These are phyloP conservation scores for Nomada ferruginata DNA, from an alignment of 2,888 invertebrate species.

Conservation along the genomic window DNA sequence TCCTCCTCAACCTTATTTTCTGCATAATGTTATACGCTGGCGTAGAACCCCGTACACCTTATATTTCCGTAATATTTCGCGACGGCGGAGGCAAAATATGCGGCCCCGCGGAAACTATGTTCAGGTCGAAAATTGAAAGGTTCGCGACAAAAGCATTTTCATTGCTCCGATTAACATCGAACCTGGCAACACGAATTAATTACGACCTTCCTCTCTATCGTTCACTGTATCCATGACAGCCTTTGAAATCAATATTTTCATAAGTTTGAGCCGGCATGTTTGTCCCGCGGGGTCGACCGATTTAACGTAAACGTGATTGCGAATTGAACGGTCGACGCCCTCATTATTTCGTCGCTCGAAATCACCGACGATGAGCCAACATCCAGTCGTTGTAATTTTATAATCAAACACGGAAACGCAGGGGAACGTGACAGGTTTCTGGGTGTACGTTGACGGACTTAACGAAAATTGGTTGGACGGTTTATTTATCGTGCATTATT, in stretches of 20 bases:
- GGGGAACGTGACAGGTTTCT: neutral
- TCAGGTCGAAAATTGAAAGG: slow-evolving; percentile 5
- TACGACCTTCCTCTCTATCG: neutral
- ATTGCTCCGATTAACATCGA: slow-evolving; percentile 12
- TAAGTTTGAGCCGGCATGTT: neutral
- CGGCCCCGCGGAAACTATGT: neutral
- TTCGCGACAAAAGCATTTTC: neutral
- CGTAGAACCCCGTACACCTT: slow-evolving; percentile 17
- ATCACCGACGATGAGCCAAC: slow-evolving; percentile 29
- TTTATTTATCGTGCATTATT: slow-evolving; percentile 15
- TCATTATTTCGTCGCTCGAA: slow-evolving; percentile 39
- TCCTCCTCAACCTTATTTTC: slow-evolving; percentile 26
- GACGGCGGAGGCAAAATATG: slow-evolving; percentile 19
- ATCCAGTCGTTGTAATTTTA: slow-evolving; percentile 34
- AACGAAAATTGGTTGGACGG: slow-evolving; percentile 30
- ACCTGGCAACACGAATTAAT: too few relatives aligned
- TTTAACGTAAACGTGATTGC: slow-evolving; percentile 13
- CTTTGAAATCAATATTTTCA: slow-evolving; percentile 16
- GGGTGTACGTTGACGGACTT: slow-evolving; percentile 20
- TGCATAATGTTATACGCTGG: slow-evolving; percentile 31
- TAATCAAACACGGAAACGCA: slow-evolving; percentile 38
- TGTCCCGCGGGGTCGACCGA: neutral
- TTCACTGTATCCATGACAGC: neutral
- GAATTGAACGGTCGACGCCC: neutral
- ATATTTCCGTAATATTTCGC: slow-evolving; percentile 34